Conservation (phyloP, 2,888 invertebrate species). For the Leptinotarsa tumamoca region DNA sequence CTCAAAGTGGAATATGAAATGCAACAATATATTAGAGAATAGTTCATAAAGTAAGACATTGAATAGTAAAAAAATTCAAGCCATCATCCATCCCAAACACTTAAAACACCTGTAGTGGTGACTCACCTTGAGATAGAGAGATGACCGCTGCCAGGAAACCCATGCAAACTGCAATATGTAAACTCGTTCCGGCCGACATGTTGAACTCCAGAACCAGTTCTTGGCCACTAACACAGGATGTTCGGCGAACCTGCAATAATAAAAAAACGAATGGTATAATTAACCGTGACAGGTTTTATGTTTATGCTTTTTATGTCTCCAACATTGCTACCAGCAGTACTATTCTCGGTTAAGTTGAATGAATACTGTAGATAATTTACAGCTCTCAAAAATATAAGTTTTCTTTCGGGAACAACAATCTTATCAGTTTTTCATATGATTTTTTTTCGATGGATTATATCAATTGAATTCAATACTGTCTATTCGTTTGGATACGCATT, state of each 20-base stretch:
- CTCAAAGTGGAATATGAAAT: too few relatives aligned
- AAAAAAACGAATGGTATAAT: constrained; percentile 31
- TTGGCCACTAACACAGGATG: constrained; percentile 38
- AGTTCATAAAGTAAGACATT: too few relatives aligned
- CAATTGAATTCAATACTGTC: too few relatives aligned
- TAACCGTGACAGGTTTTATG: constrained; percentile 24
- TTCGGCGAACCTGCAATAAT: constrained; percentile 40
- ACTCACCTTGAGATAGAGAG: constrained; percentile 55
- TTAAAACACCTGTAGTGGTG: constrained; percentile 6
- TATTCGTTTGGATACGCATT: background rate
- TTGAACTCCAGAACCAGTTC: constrained; percentile 47
- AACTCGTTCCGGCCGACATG: constrained; percentile 56
- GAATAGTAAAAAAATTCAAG: background rate
- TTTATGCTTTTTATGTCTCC: constrained; percentile 25
- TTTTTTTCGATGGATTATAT: too few relatives aligned
- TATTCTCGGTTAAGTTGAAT: background rate
- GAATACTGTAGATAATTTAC: background rate
- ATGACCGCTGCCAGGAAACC: constrained; percentile 48
- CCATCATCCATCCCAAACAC: background rate
- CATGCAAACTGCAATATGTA: constrained; percentile 50
- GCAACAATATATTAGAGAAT: too few relatives aligned
- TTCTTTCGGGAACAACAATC: too few relatives aligned
- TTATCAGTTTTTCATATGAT: too few relatives aligned
- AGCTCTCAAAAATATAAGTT: too few relatives aligned
- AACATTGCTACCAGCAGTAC: background rate